Evolutionary conservation across 1,140 invertebrate genomes (phyloP), one percentile per base, ranked within the genome.

Genomic region (Apolygus lucorum): DNA sequence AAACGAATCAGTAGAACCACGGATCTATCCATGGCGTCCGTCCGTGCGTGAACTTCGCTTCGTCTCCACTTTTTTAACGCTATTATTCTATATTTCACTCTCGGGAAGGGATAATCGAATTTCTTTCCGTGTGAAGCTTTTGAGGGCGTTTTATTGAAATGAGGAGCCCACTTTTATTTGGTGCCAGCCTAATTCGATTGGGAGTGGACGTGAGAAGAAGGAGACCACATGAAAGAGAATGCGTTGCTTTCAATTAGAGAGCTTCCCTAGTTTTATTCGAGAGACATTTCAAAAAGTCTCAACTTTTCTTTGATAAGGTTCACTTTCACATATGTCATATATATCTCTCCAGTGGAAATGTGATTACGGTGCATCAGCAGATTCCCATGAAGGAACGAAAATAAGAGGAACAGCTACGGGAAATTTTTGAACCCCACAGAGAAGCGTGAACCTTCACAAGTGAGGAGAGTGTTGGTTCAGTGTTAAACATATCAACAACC

Each of bases 121-220:
- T 22, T 59, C 54, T 17, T 49, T 59, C 54, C 54, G 54, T 59
- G 54, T 59, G 54, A 59, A 24, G 54, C 54, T 59, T n/a, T 59
- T 59, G 54, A 59, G 54, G 54, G 54, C n/a, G 54, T 59, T 59
- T 59, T 59, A 59, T 59, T 59, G 54, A 59, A 59, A 59, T 59
- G 54, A 59, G 54, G 22, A 8, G 4, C 54, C 54, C 54, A 59
- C 54, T 59, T 59, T 59, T 59, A 59, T 59, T 59, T 59, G 54
- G 54, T 11, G 54, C 22, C 54, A 24, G 54, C 54, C 54, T 59
- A 59, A 59, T 59, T 59, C 22, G 54, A 59, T 59, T 59, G 54
- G 34, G 22, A 59, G 54, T 17, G 54, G 54, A 59, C 54, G 54
- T 59, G 54, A 59, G 54, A 21, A 59, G 54, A 59, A 59, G 54